Evolutionary conservation across 2,888 invertebrate genomes (phyloP).

Genomic region (Hyposoter didymator): DNA sequence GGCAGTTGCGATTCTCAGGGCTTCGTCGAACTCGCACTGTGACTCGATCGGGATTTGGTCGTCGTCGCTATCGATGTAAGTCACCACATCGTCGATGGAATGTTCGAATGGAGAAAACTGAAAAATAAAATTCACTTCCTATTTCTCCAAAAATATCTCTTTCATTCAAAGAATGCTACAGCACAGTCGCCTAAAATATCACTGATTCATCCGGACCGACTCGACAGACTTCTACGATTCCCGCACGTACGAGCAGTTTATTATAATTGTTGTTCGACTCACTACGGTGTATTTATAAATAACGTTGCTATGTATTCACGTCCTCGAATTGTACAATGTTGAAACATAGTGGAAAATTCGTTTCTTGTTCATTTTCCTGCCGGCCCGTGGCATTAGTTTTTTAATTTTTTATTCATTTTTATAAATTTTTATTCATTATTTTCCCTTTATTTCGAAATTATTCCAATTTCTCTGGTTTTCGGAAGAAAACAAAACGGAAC

Average conservation of each 20-base stretch:
- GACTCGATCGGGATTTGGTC: conserved; percentile 83
- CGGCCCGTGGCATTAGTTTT: not conserved
- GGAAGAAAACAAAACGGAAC: not conserved
- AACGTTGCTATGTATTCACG: not conserved
- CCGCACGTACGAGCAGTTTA: not conserved
- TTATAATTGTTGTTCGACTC: not conserved
- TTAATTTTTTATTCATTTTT: not conserved
- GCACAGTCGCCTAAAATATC: conserved; percentile 33
- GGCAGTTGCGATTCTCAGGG: conserved; percentile 76
- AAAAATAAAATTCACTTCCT: conserved; percentile 6
- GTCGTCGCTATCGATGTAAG: conserved; percentile 83
- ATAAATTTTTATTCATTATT: not conserved
- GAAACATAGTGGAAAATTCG: not conserved
- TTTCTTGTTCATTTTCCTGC: not conserved
- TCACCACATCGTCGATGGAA: conserved; percentile 82
- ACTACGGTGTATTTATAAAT: not conserved
- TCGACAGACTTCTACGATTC: not conserved
- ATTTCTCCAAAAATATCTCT: conserved; percentile 19
- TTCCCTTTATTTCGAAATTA: too few relatives aligned
- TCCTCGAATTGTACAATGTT: not conserved
- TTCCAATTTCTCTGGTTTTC: not conserved
- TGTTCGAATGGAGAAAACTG: conserved; percentile 28
- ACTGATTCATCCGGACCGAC: conserved; percentile 32
- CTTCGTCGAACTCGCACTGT: conserved; percentile 84
- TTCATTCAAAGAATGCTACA: conserved; percentile 2